Conservation (phyloP, 1,140 invertebrate genomes). For the Orchestia grillus region DNA sequence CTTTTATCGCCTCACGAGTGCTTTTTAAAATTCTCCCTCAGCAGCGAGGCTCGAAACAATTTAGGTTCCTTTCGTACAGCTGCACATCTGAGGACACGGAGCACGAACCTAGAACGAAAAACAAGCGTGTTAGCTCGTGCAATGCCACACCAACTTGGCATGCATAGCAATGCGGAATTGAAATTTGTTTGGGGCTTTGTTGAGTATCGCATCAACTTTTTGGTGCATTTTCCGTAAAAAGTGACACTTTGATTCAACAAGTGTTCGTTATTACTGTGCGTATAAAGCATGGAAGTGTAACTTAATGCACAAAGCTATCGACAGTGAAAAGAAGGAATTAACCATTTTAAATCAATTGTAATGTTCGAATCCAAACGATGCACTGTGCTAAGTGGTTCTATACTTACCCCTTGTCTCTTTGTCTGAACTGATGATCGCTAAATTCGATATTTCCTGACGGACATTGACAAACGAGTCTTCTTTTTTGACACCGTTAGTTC, state of each 20-base stretch:
- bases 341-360: not conserved
- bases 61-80: not conserved
- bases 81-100: not conserved
- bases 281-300: not conserved
- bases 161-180: not conserved
- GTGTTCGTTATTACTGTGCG: not conserved
- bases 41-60: not conserved
- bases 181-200: not conserved
- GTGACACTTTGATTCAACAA: not conserved
- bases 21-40: not conserved
- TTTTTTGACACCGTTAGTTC: not conserved
- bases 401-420: not conserved
- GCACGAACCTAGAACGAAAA: not conserved
- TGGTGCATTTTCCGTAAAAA: not conserved
- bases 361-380: not conserved
- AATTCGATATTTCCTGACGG: not conserved
- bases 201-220: not conserved
- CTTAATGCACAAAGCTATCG: not conserved
- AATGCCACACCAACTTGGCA: not conserved
- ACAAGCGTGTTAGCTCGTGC: not conserved
- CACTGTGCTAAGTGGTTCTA: not conserved
- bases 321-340: not conserved
- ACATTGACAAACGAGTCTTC: not conserved
- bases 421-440: not conserved
- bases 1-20: not conserved